Evolutionary conservation across 2,797 vertebrate genomes (phyloP).

Genomic region (Halcyon leucocephala): DNA sequence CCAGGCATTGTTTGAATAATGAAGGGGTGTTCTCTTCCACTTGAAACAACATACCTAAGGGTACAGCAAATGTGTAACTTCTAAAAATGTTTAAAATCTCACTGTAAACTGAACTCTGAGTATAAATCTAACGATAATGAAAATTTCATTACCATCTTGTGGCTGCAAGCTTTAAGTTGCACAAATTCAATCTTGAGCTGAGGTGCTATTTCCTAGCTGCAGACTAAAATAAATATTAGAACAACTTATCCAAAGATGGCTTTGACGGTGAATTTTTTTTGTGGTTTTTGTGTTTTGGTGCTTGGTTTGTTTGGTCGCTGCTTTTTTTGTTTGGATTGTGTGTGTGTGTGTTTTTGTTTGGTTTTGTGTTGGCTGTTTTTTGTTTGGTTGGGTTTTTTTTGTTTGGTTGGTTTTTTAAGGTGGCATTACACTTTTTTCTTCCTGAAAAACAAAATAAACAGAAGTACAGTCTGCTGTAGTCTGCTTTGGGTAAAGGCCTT

Average conservation of each 20-base stretch:
- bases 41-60: neutral
- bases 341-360: neutral
- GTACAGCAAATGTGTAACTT: neutral
- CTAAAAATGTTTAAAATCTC: neutral
- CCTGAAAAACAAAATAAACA: neutral
- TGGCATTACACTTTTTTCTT: neutral
- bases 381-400: no score
- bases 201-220: neutral
- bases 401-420: neutral
- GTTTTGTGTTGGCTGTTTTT: neutral
- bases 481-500: neutral
- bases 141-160: neutral
- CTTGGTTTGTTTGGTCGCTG: neutral
- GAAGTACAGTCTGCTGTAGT: neutral
- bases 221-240: neutral
- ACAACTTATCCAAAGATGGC: neutral
- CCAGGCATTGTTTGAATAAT: neutral
- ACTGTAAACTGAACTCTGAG: neutral
- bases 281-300: neutral
- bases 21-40: neutral
- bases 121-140: neutral
- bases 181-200: neutral
- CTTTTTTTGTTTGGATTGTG: neutral
- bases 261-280: neutral
- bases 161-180: neutral